Percentiles rank a stretch among this genome's conserved stretches.
These are phyloP conservation scores for Diloba caeruleocephala DNA, from an alignment of 2,888 invertebrate species.

Conservation along the genomic window DNA sequence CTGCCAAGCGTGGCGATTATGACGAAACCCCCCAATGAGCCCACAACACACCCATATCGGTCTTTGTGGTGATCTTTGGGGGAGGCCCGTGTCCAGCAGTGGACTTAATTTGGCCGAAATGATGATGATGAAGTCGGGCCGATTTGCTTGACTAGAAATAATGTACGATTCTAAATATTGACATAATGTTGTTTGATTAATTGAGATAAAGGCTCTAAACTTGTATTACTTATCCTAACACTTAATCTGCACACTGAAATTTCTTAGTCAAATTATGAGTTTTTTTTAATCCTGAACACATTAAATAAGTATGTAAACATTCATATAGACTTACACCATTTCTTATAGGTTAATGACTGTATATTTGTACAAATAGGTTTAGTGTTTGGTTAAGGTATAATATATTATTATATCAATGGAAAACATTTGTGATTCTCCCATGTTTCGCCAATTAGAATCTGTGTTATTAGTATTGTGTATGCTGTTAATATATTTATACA, in stretches of 20 bases:
- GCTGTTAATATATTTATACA: conserved; percentile 2
- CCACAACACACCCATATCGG: too few relatives aligned
- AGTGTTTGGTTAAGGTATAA: conserved; percentile 39
- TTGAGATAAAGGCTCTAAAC: too few relatives aligned
- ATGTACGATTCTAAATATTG: too few relatives aligned
- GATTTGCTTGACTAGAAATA: too few relatives aligned
- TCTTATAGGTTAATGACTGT: conserved; percentile 39
- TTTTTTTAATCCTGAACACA: conserved; percentile 15
- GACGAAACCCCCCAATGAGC: too few relatives aligned
- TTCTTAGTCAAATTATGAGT: conserved; percentile 4
- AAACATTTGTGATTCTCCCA: conserved; percentile 21
- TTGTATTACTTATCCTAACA: too few relatives aligned
- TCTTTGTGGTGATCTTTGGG: too few relatives aligned
- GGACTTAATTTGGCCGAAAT: too few relatives aligned
- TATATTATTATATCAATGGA: conserved; percentile 38
- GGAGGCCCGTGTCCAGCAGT: too few relatives aligned
- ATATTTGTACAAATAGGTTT: conserved; percentile 53
- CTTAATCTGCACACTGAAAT: neutral
- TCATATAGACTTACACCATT: conserved; percentile 28
- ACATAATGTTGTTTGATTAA: too few relatives aligned
- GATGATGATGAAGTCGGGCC: too few relatives aligned
- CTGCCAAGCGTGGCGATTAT: too few relatives aligned
- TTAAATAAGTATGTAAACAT: conserved; percentile 16
- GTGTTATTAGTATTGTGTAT: conserved; percentile 5
- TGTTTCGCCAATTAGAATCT: conserved; percentile 2